Base-by-base conservation (phyloP, 2,797 vertebrate species). In the Eutrigla gurnardus region DNA sequence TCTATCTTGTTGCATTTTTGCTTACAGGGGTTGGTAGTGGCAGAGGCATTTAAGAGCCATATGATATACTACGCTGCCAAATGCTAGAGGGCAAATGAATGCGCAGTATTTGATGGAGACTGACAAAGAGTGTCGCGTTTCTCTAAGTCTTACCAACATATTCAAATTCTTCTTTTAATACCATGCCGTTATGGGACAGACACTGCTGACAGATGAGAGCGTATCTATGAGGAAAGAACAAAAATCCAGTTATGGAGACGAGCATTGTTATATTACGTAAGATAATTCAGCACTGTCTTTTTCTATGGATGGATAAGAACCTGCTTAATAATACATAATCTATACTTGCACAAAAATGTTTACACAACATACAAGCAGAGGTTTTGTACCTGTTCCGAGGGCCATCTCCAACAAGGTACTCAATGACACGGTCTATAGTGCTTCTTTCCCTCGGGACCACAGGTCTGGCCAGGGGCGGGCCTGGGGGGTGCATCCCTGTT, bases 171-270 rank as follows among this genome's bases (percentile, higher is more conserved):
- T 99, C 98, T 86, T 97, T 98, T 94, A 99, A 95, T 89, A 98
- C 97, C 98, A 99, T 99, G 86, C 98, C 98, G 91, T 99, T 99
- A 93, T 99, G 98, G 88, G 97, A 99, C 91, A 96, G 95, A 91
- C 98, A 99, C 72, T 99, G 98, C 89, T 99, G 98, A 94, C 98
- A 99, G 94, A 99, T 95, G 88, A 99, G 96, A 65, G 98, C 98
- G 0, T 97, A 99, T 93, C 98, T 99, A 84, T 63, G 75, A 73
- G 58, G 66, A 72, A 50, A 65, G 55, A 82, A 73, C 84, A 66
- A 78, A 65, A 86, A 73, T 65, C 17, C 39, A 60, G 73, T 82
- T 70, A 79, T 6, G 49, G 52, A 8, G 49, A 7, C 40, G 10
- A 46, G 35, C n/a, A 70, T 75, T 46, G 1, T 1, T 25, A 47